Conservation (phyloP, 2,113 vertebrate species). For the Elgaria multicarinata region DNA sequence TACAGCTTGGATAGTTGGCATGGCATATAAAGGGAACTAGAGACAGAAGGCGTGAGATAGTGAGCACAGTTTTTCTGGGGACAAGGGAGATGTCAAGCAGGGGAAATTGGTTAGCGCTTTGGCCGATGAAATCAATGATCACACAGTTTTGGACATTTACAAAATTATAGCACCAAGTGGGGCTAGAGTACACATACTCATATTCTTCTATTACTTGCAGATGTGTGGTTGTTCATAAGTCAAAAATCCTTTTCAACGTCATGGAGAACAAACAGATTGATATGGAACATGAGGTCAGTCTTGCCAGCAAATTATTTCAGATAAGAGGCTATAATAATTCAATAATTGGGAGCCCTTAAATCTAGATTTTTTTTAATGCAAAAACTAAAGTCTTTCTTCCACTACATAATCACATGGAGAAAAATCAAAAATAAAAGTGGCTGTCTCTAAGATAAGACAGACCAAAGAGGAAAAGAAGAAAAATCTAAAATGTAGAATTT, state of each 20-base stretch:
- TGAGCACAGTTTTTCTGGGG: not conserved
- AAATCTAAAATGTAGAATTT: constrained; percentile 39
- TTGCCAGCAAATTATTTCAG: not conserved
- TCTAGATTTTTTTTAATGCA: not conserved
- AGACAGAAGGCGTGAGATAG: not conserved
- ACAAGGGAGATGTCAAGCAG: not conserved
- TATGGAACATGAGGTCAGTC: not conserved
- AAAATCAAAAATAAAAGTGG: constrained; percentile 54
- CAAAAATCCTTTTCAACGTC: not conserved
- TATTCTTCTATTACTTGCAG: not conserved
- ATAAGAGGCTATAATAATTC: not conserved
- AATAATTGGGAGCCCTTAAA: not conserved
- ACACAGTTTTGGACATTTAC: not conserved
- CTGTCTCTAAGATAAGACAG: not conserved
- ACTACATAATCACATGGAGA: constrained; percentile 31
- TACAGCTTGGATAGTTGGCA: not conserved
- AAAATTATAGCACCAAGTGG: not conserved
- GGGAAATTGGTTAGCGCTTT: not conserved
- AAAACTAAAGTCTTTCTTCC: not conserved
- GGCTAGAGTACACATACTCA: not conserved
- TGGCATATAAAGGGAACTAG: not conserved
- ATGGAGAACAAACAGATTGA: not conserved
- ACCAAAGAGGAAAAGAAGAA: constrained; percentile 23
- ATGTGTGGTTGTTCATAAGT: not conserved
- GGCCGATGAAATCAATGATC: not conserved